phyloP scores from a whole-genome alignment of 2,888 invertebrate species.

The Panopea generosa region DNA sequence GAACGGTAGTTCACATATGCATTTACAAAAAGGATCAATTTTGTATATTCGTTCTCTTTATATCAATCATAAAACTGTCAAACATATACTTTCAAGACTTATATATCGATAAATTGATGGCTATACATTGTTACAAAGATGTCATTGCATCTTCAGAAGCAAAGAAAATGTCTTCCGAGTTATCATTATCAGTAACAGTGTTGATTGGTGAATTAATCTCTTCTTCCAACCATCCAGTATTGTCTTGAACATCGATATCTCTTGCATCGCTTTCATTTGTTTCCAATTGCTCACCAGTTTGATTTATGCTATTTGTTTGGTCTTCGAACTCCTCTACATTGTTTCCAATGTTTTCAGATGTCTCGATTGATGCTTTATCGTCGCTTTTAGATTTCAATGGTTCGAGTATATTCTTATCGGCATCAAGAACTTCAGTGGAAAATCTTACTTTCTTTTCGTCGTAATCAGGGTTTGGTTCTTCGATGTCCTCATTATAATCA shows the following conservation, averaged over 20 bases:
- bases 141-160: constrained; percentile 11
- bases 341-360: neutral
- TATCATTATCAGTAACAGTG: neutral
- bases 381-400: constrained; percentile 41
- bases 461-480: constrained; percentile 75
- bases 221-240: constrained; percentile 15
- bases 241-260: neutral
- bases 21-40: too few relatives aligned
- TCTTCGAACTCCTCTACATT: neutral
- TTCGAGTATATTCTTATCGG: constrained; percentile 58
- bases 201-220: constrained; percentile 15
- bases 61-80: too few relatives aligned
- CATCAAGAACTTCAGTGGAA: constrained; percentile 57
- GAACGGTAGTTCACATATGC: too few relatives aligned
- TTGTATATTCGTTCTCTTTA: too few relatives aligned
- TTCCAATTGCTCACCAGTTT: neutral
- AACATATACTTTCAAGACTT: too few relatives aligned
- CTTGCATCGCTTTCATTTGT: neutral
- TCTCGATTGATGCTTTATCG: neutral
- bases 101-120: too few relatives aligned
- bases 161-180: neutral
- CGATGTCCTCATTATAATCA: constrained; percentile 9
- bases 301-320: neutral
- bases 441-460: constrained; percentile 74
- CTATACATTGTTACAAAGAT: constrained; percentile 5